A percentile compares a stretch with the other conserved stretches of the same genome.
Evolutionary conservation across 2,797 vertebrate species (phyloP).

Genomic region (Chiloscyllium punctatum): DNA sequence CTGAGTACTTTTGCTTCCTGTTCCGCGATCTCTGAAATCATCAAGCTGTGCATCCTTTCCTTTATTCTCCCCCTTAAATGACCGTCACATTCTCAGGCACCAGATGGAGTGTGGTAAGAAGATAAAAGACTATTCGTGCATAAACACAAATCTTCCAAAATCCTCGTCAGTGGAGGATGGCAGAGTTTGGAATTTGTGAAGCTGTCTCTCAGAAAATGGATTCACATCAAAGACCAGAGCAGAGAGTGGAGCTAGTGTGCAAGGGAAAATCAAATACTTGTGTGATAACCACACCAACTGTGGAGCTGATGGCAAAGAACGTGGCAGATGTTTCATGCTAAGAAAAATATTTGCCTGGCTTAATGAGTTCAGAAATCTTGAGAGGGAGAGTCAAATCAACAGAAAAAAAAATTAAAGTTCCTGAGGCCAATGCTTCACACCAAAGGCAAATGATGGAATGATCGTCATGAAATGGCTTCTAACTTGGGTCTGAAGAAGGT

Average conservation of each 20-base stretch:
- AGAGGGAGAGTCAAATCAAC: not conserved
- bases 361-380: not conserved
- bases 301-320: not conserved
- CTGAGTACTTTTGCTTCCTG: not conserved
- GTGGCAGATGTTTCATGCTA: conserved; percentile 8
- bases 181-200: not conserved
- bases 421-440: no score
- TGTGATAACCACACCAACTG: conserved; percentile 15
- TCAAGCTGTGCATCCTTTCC: not conserved
- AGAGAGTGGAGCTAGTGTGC: not conserved
- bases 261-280: conserved; percentile 12
- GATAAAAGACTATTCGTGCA: not conserved
- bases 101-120: not conserved
- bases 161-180: not conserved
- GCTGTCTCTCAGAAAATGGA: conserved; percentile 2
- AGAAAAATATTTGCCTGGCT: no score
- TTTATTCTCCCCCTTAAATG: not conserved
- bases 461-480: not conserved
- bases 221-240: conserved; percentile 1
- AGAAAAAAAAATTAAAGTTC: not conserved
- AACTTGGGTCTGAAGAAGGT: not conserved
- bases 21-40: not conserved
- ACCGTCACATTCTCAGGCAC: not conserved
- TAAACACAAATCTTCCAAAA: not conserved
- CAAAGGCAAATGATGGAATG: not conserved